These are phyloP conservation scores for Lamprotornis superbus DNA, from an alignment of 2,113 vertebrate species.

Conservation along the genomic window DNA sequence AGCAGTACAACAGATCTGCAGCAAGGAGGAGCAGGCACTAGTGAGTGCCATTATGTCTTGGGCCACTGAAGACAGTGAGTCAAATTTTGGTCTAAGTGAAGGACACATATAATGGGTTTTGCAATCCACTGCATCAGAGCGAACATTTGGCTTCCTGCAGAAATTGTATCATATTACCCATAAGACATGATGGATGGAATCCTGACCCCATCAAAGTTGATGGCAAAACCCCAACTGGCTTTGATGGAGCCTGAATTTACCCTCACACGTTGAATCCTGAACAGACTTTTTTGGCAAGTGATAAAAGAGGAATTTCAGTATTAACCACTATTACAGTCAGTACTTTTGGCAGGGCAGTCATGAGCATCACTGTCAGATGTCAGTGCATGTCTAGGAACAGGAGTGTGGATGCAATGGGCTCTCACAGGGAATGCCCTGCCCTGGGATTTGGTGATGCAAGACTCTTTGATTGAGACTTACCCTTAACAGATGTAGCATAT, in stretches of 20 bases:
- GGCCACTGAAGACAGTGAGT: background rate
- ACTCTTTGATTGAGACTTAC: background rate
- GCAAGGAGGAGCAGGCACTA: background rate
- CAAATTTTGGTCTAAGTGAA: background rate
- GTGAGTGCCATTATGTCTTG: background rate
- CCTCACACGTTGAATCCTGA: background rate
- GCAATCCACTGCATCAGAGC: background rate
- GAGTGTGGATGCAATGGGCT: background rate
- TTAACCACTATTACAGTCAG: background rate
- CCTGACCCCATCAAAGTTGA: background rate
- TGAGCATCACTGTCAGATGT: background rate
- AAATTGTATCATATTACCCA: background rate
- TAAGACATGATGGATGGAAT: background rate
- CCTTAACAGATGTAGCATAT: background rate
- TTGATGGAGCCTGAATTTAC: background rate
- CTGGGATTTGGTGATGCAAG: background rate
- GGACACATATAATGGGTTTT: background rate
- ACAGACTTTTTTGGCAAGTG: background rate
- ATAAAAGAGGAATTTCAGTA: background rate
- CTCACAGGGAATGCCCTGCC: background rate
- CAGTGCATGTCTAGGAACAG: background rate
- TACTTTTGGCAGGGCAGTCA: background rate
- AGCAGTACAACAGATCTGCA: background rate
- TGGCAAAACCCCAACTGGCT: constrained; percentile 1
- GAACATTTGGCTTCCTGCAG: background rate